Percentiles rank a stretch among this genome's conserved stretches.
These are phyloP conservation scores for Pammene fasciana DNA, from an alignment of 2,888 invertebrate species.

Conservation along the genomic window DNA sequence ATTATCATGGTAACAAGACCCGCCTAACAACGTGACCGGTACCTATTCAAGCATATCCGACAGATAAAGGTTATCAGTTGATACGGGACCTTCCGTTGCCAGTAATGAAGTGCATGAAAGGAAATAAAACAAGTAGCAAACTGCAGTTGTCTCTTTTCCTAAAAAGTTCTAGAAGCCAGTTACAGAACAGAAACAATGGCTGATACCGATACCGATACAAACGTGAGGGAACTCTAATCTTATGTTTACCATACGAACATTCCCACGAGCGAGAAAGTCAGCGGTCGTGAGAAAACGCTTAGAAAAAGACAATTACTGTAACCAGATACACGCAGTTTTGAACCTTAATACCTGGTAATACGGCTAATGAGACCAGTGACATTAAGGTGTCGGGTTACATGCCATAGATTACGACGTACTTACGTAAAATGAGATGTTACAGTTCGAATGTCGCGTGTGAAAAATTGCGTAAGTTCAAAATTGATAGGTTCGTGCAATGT, in stretches of 20 bases:
- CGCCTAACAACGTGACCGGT: too few relatives aligned
- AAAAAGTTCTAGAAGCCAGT: too few relatives aligned
- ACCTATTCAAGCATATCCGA: too few relatives aligned
- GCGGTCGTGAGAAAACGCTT: conserved; percentile 38
- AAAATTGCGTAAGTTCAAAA: conserved; percentile 30
- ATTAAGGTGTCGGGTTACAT: conserved; percentile 29
- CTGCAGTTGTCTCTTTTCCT: too few relatives aligned
- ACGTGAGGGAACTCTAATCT: conserved; percentile 27
- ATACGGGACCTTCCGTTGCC: not conserved
- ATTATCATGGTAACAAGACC: too few relatives aligned
- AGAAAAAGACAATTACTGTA: conserved; percentile 37
- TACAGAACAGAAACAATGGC: conserved; percentile 19
- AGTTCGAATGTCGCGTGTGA: conserved; percentile 26
- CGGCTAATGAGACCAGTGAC: conserved; percentile 15
- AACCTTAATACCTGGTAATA: conserved; percentile 24
- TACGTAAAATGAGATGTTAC: conserved; percentile 37
- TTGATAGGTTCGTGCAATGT: conserved; percentile 9
- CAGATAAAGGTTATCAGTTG: too few relatives aligned
- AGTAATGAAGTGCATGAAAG: conserved; percentile 19
- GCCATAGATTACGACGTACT: conserved; percentile 35
- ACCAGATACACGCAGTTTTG: conserved; percentile 11
- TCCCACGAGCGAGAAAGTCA: conserved; percentile 40
- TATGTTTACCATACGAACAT: conserved; percentile 34
- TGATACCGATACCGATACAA: conserved; percentile 15
- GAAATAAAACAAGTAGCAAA: not conserved